phyloP scores from a whole-genome alignment of 2,888 invertebrate genomes.

The Drosophila ezoana region DNA sequence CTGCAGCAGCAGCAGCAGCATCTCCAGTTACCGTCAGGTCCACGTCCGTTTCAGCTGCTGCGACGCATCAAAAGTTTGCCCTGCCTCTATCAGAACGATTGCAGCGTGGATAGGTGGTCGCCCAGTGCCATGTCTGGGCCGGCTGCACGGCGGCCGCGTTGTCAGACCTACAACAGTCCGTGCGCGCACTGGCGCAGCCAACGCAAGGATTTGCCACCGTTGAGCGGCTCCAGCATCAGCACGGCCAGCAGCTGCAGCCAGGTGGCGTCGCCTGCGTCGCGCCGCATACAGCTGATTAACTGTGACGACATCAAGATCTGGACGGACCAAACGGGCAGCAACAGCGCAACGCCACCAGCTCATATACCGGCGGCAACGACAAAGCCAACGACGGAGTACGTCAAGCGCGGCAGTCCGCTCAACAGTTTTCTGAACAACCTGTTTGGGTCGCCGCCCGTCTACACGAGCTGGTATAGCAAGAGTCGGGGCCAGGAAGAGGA shows the following conservation, averaged over 20 bases:
- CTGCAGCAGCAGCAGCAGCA: constrained; percentile 1
- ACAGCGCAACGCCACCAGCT: constrained; percentile 13
- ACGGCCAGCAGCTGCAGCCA: constrained; percentile 42
- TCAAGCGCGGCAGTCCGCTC: constrained; percentile 71
- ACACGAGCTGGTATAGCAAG: constrained; percentile 75
- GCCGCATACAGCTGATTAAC: constrained; percentile 81
- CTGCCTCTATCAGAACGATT: constrained; percentile 15
- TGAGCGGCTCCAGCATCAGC: constrained; percentile 42
- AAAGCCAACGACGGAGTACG: not conserved
- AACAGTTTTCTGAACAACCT: constrained; percentile 77
- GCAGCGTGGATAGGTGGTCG: not conserved
- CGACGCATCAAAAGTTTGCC: constrained; percentile 66
- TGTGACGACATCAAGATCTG: constrained; percentile 85
- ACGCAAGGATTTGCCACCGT: constrained; percentile 2
- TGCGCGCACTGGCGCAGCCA: constrained; percentile 37
- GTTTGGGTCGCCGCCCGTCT: constrained; percentile 78
- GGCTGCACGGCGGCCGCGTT: constrained; percentile 42
- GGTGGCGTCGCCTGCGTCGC: constrained; percentile 25
- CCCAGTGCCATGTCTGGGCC: not conserved
- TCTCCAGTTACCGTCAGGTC: not conserved
- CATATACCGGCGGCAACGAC: constrained; percentile 7
- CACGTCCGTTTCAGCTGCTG: constrained; percentile 8
- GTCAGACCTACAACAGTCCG: constrained; percentile 60
- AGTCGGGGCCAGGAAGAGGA: constrained; percentile 36
- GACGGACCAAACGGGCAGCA: constrained; percentile 76